phyloP scores from a whole-genome alignment of 1,140 invertebrate genomes.

The Cotesia vestalis region DNA sequence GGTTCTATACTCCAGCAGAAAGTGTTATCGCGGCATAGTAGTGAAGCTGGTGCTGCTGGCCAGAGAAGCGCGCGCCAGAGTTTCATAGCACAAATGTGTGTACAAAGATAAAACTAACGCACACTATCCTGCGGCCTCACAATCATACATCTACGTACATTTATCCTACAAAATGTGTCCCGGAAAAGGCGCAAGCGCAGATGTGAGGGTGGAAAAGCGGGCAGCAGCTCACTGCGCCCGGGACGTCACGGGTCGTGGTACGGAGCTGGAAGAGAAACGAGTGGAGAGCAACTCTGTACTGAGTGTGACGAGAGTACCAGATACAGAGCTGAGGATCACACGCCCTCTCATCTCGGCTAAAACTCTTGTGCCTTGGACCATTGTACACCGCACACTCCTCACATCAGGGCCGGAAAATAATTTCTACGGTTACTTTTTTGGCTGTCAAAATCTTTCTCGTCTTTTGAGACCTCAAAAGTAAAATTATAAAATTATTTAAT shows the following conservation, averaged over 20 bases:
- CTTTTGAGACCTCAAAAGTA: no score
- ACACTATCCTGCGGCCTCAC: not conserved
- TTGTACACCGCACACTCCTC: no score
- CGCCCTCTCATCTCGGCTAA: conserved; percentile 1
- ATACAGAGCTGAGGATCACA: conserved; percentile 2
- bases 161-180: conserved; percentile 33
- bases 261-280: conserved; percentile 30
- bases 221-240: conserved; percentile 63
- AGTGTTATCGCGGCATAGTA: no score
- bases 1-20: no score
- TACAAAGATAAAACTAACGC: not conserved
- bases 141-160: conserved; percentile 37
- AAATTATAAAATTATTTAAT: no score
- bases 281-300: conserved; percentile 8
- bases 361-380: no score
- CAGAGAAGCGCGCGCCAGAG: not conserved
- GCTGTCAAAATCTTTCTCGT: no score
- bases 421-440: no score
- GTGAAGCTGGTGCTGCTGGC: not conserved
- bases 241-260: conserved; percentile 57
- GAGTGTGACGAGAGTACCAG: conserved; percentile 26
- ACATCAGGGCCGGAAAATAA: no score
- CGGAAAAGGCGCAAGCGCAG: conserved; percentile 57
- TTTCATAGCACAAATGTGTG: not conserved
- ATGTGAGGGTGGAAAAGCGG: conserved; percentile 58